Percentiles rank a stretch among this genome's conserved stretches.
Evolutionary conservation across 2,113 vertebrate species (phyloP).

Genomic region (Telmatochromis sp.): DNA sequence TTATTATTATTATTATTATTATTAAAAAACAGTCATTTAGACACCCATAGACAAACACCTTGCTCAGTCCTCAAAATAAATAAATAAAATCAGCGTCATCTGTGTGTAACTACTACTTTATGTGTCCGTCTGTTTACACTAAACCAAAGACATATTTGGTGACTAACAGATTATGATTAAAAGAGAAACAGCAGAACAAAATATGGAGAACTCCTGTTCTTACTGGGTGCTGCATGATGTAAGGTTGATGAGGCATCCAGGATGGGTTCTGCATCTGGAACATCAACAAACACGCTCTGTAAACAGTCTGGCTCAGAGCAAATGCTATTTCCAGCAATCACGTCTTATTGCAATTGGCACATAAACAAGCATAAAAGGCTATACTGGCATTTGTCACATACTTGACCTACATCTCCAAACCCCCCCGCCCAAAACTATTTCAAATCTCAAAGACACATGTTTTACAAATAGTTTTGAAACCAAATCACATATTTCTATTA

Average conservation of each 20-base stretch:
- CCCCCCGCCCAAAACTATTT: not conserved
- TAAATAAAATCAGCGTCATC: not conserved
- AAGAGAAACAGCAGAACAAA: not conserved
- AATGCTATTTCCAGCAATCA: slow-evolving; percentile 7
- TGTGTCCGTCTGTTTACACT: slow-evolving; percentile 5
- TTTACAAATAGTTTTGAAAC: not conserved
- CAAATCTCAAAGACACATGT: not conserved
- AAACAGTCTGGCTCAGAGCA: slow-evolving; percentile 9
- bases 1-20: not conserved
- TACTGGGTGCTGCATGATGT: slow-evolving; percentile 98
- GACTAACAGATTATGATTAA: not conserved
- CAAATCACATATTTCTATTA: not conserved
- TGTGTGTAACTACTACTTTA: not conserved
- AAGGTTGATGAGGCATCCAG: slow-evolving; percentile 93
- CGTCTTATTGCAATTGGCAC: not conserved
- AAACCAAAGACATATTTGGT: not conserved
- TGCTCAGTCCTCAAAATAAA: not conserved
- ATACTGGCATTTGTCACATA: not conserved
- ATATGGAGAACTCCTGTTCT: slow-evolving; percentile 52
- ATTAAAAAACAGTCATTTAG: slow-evolving; percentile 17
- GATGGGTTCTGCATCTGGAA: slow-evolving; percentile 93
- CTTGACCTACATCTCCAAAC: not conserved
- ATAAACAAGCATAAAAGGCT: not conserved
- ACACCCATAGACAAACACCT: slow-evolving; percentile 1
- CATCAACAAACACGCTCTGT: slow-evolving; percentile 29